Evolutionary conservation across 2,113 vertebrate species (phyloP).

Genomic region (Corapipo altera): DNA sequence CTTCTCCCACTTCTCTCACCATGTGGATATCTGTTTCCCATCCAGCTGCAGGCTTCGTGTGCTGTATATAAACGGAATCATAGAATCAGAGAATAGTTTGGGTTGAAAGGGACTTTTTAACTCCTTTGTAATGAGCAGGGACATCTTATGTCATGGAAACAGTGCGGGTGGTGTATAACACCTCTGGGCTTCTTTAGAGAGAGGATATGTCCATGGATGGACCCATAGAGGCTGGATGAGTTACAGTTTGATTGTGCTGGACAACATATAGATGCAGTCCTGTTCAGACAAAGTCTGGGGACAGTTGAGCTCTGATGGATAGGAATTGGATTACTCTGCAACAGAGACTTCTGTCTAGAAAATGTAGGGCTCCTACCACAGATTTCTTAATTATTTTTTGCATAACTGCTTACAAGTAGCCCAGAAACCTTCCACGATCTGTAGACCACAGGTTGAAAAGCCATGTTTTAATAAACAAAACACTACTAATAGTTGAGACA

Average conservation of each 20-base stretch:
- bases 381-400: background rate
- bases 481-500: background rate
- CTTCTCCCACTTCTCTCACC: background rate
- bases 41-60: background rate
- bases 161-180: background rate
- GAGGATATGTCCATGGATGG: no score
- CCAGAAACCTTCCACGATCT: background rate
- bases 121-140: background rate
- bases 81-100: background rate
- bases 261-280: background rate
- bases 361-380: background rate
- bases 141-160: background rate
- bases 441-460: background rate
- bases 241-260: background rate
- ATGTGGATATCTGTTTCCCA: background rate
- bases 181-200: background rate
- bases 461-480: background rate
- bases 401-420: background rate
- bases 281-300: background rate
- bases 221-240: background rate
- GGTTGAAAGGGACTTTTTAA: background rate
- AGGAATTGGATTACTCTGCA: background rate
- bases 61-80: background rate
- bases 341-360: background rate
- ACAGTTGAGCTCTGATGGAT: background rate